These are phyloP conservation scores for Camponotus pennsylvanicus DNA, from an alignment of 1,140 invertebrate species.

Conservation along the genomic window DNA sequence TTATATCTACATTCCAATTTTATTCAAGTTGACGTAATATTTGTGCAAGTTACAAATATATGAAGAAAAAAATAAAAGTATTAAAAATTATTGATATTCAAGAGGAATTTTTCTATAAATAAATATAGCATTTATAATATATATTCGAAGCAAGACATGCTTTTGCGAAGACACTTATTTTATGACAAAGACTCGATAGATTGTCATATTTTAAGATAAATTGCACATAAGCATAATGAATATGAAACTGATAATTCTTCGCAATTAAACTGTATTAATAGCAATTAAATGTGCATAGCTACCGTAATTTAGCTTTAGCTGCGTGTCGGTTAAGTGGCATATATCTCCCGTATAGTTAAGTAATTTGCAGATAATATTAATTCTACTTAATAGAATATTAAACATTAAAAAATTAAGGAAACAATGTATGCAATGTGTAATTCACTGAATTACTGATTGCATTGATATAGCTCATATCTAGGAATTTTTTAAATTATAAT, in stretches of 20 bases:
- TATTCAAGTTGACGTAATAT: background rate
- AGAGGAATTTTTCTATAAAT: background rate
- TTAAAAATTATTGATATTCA: background rate
- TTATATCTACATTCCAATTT: background rate
- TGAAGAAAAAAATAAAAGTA: background rate
- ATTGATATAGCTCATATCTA: conserved; percentile 14
- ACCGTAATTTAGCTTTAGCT: conserved; percentile 28
- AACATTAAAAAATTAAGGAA: background rate
- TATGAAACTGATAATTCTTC: background rate
- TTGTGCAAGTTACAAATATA: background rate
- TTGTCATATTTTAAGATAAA: background rate
- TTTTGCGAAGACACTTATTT: too few relatives aligned
- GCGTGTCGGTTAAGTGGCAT: background rate
- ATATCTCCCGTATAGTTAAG: background rate
- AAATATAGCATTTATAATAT: background rate
- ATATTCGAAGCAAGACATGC: too few relatives aligned
- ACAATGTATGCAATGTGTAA: background rate
- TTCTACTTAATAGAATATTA: background rate
- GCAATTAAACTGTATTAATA: too few relatives aligned
- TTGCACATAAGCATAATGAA: background rate
- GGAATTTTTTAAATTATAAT: conserved; percentile 46
- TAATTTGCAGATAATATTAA: conserved; percentile 20
- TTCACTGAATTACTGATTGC: conserved; percentile 36
- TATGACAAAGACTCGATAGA: too few relatives aligned
- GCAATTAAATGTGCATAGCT: conserved; percentile 13